Evolutionary conservation across 2,888 invertebrate genomes (phyloP), one percentile per base, ranked within the genome.

Genomic region (Ametastegia equiseti): DNA sequence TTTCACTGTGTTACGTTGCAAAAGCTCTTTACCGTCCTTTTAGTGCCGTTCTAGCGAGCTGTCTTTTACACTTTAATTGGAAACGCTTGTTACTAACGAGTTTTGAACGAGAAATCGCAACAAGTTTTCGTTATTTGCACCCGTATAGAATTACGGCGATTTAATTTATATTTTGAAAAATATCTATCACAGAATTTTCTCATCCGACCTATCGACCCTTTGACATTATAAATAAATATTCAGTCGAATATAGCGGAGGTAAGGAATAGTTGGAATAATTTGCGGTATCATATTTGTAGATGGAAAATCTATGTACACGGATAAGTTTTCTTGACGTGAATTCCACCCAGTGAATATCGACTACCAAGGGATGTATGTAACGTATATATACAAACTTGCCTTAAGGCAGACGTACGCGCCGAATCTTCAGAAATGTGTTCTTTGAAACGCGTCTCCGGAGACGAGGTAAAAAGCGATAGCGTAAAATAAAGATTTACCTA

Each of bases 371-470:
- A 63, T 1, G 23, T 27, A 60, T 60, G 47, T 71, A 33, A 63
- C 2, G 23, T 27, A 60, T 60, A 71, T 71, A 71, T 47, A 71
- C 13, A 71, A 71, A n/a, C 39, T 67, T 67, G 65, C 65, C 39
- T n/a, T 67, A 23, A 39, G 71, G 71, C 71, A 36, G 71, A 47
- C 36, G 19, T 5, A 15, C 65, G 27, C 71, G 23, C 69, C 33
- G 69, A 39, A 82, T 83, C 82, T 71, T 82, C 82, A 81, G 85
- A 83, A 83, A 85, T 75, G 81, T 71, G 30, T 57, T 50, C 36
- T 39, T 54, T 30, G 81, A 63, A 65, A 81, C 45, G 57, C 57
- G 75, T 60, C 79, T 79, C 79, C 39, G 19, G 79, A 36, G 63
- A 65, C 42, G 79, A 45, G 45, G 42, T 79, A 63, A 79, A 45